phyloP scores from a whole-genome alignment of 2,797 vertebrate genomes.

The Falco rusticolus region DNA sequence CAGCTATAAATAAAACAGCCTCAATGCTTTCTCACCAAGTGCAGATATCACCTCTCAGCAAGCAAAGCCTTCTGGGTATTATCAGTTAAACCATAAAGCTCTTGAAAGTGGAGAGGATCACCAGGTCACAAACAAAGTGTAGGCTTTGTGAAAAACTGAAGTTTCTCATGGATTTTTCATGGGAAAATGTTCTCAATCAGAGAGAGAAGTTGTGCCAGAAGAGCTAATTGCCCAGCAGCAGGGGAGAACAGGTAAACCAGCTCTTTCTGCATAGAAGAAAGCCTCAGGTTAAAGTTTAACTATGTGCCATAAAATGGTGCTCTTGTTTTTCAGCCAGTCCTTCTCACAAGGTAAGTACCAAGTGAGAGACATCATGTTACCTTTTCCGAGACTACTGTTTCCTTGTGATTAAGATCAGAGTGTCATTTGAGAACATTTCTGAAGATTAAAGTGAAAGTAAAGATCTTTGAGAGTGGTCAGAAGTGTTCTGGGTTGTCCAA shows the following conservation, averaged over 20 bases:
- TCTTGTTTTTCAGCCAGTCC: not conserved
- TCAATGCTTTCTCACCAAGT: not conserved
- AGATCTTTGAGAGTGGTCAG: not conserved
- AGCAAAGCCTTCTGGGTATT: not conserved
- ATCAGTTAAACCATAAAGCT: not conserved
- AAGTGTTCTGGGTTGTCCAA: not conserved
- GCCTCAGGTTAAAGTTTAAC: not conserved
- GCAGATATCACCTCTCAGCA: not conserved
- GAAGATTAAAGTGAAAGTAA: not conserved
- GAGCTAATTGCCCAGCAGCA: not conserved
- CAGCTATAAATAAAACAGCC: not conserved
- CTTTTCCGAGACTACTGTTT: not conserved
- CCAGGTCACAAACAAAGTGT: not conserved
- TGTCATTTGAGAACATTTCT: not conserved
- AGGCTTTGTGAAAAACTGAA: not conserved
- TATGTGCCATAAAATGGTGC: not conserved
- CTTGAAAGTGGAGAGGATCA: not conserved
- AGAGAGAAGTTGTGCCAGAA: not conserved
- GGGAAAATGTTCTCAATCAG: not conserved
- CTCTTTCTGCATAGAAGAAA: not conserved
- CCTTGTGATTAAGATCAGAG: not conserved
- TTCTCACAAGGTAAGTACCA: not conserved
- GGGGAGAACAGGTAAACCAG: not conserved
- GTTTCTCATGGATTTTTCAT: not conserved
- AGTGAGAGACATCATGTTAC: not conserved